These are phyloP conservation scores for Menura novaehollandiae DNA, from an alignment of 2,113 vertebrate species.

Conservation along the genomic window DNA sequence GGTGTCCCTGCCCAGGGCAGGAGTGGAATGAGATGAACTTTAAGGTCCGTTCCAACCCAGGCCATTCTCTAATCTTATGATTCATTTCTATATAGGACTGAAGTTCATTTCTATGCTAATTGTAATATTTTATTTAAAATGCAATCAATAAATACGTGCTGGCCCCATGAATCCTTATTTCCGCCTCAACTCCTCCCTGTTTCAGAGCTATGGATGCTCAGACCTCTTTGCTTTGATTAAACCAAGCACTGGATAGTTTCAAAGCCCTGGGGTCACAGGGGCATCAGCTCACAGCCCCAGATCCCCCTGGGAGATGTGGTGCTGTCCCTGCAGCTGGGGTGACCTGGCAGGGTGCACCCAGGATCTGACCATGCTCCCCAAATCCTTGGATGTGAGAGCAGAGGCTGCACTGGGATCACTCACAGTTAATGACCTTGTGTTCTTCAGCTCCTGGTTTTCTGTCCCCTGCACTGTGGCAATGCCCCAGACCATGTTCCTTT, in stretches of 20 bases:
- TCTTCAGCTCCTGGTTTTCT: neutral
- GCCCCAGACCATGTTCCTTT: fast-evolving
- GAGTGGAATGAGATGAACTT: fast-evolving
- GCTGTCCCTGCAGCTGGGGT: neutral
- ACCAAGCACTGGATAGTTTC: fast-evolving
- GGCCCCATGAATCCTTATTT: neutral
- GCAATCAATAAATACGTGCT: neutral
- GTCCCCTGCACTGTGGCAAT: neutral
- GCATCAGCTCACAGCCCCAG: fast-evolving
- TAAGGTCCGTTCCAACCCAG: neutral
- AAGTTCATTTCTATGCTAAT: neutral
- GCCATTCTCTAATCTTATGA: neutral
- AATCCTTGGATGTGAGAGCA: neutral
- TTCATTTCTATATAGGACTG: neutral
- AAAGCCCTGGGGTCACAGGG: neutral
- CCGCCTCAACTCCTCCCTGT: too few relatives aligned
- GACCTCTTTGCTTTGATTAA: neutral
- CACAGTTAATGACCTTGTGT: fast-evolving
- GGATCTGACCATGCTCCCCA: fast-evolving
- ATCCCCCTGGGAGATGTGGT: neutral
- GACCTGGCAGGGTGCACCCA: neutral
- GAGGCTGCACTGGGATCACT: neutral
- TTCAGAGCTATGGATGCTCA: neutral
- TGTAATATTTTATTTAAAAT: neutral
- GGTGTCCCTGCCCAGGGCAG: neutral